Evolutionary conservation across 64 coral and sea anemone species (phyloP), one percentile per base, ranked within the genome.

Genomic region (Cladopsammia gracilis): DNA sequence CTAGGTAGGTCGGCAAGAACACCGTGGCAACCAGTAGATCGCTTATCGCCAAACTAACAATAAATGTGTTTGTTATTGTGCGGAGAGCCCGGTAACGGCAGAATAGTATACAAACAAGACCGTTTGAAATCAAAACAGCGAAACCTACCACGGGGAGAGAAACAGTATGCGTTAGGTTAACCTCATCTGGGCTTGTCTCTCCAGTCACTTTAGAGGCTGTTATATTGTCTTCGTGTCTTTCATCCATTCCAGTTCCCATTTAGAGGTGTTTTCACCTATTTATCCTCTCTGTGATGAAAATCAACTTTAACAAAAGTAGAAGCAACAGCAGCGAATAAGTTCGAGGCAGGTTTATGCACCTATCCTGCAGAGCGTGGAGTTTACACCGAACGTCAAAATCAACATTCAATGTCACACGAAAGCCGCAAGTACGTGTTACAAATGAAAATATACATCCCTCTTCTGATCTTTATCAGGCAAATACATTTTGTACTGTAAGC

Each of bases 1-100:
- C 76, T 3, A 88, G 88, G 58, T 88, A 89, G 16, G 91, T 93
- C 13, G 98, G 98, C 43, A 99, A 19, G 43, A 99, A 86, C 15
- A 94, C 81, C 1, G 96, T 47, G 5, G 91, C 91, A 3, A 99
- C 95, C 51, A 99, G 75, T 9, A 87, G 69, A 67, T 99, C 98
- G 7, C 94, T 96, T 52, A 96, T 89, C 19, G 98, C 94, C 56
- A 99, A 65, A 23, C 90, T 94, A 8, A 99, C 94, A 19, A 99
- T 95, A 67, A 99, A 99, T 6, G 95, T 91, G 71, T 99, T 99
- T 22, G 98, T 94, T 47, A 93, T 95, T 70, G 88, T 96, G 10
- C 98, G 94, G 0, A 99, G 92, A n/a, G 87, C 60, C 11, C 92
- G 82, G 25, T 85, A 92, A 11, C 65, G 85, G 10, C 60, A 78